Evolutionary conservation across 2,797 vertebrate species (phyloP).

Genomic region (Calcarius lapponicus): DNA sequence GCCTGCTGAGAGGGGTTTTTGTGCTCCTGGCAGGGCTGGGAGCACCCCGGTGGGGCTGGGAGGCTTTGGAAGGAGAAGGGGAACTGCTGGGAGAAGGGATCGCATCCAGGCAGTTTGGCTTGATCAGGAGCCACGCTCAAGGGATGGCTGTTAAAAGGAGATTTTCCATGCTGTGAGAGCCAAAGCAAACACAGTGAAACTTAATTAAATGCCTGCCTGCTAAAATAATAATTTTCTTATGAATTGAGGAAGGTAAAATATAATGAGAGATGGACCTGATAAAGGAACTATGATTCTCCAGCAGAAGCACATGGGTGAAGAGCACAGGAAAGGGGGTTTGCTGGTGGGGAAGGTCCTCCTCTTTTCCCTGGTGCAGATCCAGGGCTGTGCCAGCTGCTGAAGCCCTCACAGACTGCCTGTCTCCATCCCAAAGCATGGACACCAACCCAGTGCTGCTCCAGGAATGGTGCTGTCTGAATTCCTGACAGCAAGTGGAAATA

Average conservation of each 20-base stretch:
- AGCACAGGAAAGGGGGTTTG: background rate
- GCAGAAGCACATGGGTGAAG: background rate
- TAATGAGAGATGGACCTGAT: background rate
- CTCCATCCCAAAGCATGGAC: background rate
- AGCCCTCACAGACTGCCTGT: background rate
- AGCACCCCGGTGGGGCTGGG: background rate
- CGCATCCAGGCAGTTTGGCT: conserved; percentile 19
- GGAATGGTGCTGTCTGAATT: background rate
- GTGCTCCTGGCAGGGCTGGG: background rate
- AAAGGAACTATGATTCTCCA: background rate
- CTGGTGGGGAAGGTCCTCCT: background rate
- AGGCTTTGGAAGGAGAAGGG: background rate
- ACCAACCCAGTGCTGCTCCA: background rate
- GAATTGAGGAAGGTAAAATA: background rate
- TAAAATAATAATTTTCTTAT: conserved; percentile 54
- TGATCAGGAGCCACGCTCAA: background rate
- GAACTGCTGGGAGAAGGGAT: background rate
- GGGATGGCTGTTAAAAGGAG: background rate
- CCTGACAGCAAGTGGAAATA: background rate
- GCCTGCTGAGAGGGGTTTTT: background rate
- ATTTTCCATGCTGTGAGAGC: conserved; percentile 50
- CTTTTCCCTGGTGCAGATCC: background rate
- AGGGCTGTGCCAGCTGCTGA: background rate
- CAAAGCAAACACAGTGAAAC: conserved; percentile 51
- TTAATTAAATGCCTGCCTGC: conserved; percentile 56